phyloP scores from a whole-genome alignment of 2,113 vertebrate genomes.

The Stigmatopora argus region DNA sequence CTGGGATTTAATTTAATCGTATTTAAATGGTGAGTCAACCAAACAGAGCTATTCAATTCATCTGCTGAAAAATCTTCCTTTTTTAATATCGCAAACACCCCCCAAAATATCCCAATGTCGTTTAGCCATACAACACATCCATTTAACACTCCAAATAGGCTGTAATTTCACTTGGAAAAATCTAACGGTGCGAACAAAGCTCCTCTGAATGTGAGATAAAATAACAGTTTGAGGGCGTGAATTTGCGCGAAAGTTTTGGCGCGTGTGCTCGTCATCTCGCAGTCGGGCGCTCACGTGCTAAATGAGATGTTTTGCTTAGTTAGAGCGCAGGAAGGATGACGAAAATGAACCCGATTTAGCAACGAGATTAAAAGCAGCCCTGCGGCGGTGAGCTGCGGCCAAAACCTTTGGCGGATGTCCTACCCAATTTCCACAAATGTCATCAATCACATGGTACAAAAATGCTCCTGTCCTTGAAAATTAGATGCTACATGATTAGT shows the following conservation, averaged over 20 bases:
- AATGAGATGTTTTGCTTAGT: conserved; percentile 34
- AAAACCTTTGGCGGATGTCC: conserved; percentile 23
- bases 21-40: too few species aligned
- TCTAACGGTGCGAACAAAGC: conserved; percentile 17
- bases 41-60: too few species aligned
- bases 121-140: conserved; percentile 14
- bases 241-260: background rate
- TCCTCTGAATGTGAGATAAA: conserved; percentile 35
- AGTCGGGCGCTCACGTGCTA: conserved; percentile 14
- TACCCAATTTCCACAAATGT: conserved; percentile 46
- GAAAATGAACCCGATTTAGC: conserved; percentile 48
- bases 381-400: conserved; percentile 19
- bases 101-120: too few species aligned
- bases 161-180: conserved; percentile 42
- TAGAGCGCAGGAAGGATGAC: conserved; percentile 3
- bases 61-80: too few species aligned
- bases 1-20: too few species aligned
- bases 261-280: background rate
- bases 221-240: conserved; percentile 36
- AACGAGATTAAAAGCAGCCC: conserved; percentile 23
- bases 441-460: conserved; percentile 30
- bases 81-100: too few species aligned
- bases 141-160: conserved; percentile 40
- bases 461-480: conserved; percentile 30
- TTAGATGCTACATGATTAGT: conserved; percentile 43